Evolutionary conservation across 2,888 invertebrate genomes (phyloP), one percentile per base, ranked within the genome.

Genomic region (Lepidocyrtinus sp.): DNA sequence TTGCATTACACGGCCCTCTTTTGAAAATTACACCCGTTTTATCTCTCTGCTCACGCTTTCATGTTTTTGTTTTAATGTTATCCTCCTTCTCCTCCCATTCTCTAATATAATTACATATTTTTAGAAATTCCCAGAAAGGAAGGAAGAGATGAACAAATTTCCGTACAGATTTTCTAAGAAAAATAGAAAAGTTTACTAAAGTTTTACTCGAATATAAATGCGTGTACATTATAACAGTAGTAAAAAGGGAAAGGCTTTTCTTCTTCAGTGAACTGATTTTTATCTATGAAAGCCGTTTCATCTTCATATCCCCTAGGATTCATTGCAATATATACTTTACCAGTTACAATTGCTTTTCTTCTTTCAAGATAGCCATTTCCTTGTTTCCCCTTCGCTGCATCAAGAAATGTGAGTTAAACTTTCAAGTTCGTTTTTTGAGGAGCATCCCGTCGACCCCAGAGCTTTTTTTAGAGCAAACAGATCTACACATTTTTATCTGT

Each of bases 211-310:
- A n/a, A n/a, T 24, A 15, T 24, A 12, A 64, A 17, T 26, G 64
- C 5, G 9, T 64, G 15, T 64, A 26, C 27, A 26, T 24, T 12
- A n/a, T 26, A 73, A 63, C 45, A 73, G 64, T 63, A 59, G 59
- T 1, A 68, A 70, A 59, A 46, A 25, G 19, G 50, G 50, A 70
- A 36, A 55, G 24, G 73, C 36, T 65, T 73, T 73, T 64, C 27
- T 68, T 59, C 61, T 62, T 27, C 15, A 75, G 36, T 55, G 50
- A 61, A 75, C 75, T 70, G 75, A 75, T 75, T 75, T 36, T 75
- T 75, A 75, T 75, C 75, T 69, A 1, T 75, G 75, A 70, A 75
- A 70, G 63, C 64, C 75, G 75, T 70, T 75, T 55, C 68, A 70
- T 70, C 75, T 75, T 75, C 63, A 50, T 69, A 75, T 75, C 75